Percentiles rank a stretch among this genome's conserved stretches.
phyloP scores from a whole-genome alignment of 35 echinoderm and acorn worm species.

The Hemicentrotus pulcherrimus region DNA sequence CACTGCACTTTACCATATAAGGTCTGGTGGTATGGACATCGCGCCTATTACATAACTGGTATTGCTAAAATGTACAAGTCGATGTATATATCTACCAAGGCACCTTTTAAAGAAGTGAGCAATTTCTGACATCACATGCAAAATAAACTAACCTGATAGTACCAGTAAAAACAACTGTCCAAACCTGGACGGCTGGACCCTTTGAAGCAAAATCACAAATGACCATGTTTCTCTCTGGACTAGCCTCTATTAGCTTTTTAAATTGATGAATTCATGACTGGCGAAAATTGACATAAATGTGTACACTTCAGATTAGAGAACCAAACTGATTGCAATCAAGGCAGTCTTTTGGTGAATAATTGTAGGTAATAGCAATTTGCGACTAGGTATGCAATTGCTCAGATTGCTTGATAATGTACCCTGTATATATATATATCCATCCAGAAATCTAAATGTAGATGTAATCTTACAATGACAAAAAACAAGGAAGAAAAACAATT shows the following conservation, averaged over 20 bases:
- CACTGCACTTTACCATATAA: background rate
- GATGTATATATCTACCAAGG: background rate
- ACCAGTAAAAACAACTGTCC: background rate
- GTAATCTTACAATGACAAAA: background rate
- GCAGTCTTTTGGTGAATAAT: background rate
- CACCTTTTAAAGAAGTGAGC: background rate
- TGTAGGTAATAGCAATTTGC: background rate
- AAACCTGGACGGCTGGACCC: background rate
- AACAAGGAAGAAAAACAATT: background rate
- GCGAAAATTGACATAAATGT: slow-evolving; percentile 38
- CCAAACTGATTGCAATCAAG: background rate
- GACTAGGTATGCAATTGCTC: background rate
- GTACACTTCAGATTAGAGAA: slow-evolving; percentile 48
- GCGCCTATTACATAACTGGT: background rate
- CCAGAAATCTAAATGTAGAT: background rate
- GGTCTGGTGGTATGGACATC: background rate
- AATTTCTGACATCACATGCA: slow-evolving; percentile 1
- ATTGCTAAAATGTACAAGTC: background rate
- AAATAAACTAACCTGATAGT: background rate
- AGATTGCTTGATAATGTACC: background rate
- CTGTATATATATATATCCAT: background rate
- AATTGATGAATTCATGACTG: background rate
- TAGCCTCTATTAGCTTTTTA: background rate
- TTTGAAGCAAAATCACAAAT: background rate
- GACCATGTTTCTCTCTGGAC: background rate